Evolutionary conservation across 2,888 invertebrate genomes (phyloP).

Genomic region (Ernsta delagoae): DNA sequence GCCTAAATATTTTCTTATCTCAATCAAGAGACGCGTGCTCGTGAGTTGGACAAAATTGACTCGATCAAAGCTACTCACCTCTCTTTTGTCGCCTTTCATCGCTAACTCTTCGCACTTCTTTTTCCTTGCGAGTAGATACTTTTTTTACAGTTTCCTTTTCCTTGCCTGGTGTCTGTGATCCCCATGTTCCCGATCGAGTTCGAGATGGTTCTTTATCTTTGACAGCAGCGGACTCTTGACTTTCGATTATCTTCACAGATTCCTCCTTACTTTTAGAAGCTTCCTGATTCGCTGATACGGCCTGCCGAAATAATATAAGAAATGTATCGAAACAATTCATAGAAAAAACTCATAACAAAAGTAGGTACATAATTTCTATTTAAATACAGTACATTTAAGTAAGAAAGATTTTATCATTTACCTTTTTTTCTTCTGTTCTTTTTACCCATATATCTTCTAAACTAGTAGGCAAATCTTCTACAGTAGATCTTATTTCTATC

Average conservation of each 20-base stretch:
- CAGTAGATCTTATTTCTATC: conserved; percentile 91
- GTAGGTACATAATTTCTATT: no score
- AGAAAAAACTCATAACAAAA: no score
- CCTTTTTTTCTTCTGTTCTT: conserved; percentile 84
- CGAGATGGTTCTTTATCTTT: conserved; percentile 45
- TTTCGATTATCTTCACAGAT: conserved; percentile 19
- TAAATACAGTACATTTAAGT: no score
- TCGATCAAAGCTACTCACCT: conserved; percentile 54
- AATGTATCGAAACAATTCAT: no score
- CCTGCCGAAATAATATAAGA: conserved; percentile 16
- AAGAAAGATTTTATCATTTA: no score
- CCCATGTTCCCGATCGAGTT: conserved; percentile 86
- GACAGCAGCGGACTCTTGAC: conserved; percentile 18
- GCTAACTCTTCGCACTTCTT: conserved; percentile 62
- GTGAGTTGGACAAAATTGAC: neutral
- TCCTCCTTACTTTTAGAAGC: conserved; percentile 28
- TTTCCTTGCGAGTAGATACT: conserved; percentile 53
- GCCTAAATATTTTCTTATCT: neutral
- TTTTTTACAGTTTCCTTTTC: conserved; percentile 60
- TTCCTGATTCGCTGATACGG: conserved; percentile 16
- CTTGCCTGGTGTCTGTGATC: conserved; percentile 64
- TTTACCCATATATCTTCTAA: conserved; percentile 90
- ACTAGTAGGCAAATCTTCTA: conserved; percentile 87
- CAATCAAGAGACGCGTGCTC: neutral
- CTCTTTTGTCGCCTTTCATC: conserved; percentile 73